Evolutionary conservation across 2,113 vertebrate species (phyloP).

Genomic region (Australoheros scitulus): DNA sequence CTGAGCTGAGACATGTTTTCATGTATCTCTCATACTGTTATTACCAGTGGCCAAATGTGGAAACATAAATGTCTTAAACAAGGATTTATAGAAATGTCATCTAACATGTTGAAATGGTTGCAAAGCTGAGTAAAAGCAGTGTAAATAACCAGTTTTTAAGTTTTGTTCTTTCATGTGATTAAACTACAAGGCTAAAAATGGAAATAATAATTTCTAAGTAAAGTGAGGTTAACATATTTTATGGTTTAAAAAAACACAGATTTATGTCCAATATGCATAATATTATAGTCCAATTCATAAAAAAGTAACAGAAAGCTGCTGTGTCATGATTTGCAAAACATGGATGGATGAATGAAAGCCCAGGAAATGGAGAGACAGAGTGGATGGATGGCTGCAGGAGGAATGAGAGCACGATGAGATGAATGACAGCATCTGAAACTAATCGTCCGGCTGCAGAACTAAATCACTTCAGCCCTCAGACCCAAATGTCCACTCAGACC

Average conservation of each 20-base stretch:
- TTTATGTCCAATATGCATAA: background rate
- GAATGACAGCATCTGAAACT: slow-evolving; percentile 19
- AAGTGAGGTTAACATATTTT: background rate
- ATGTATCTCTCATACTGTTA: too few species aligned
- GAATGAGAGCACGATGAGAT: slow-evolving; percentile 12
- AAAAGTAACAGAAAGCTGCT: background rate
- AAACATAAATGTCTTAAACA: too few species aligned
- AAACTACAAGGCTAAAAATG: too few species aligned
- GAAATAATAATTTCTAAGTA: too few species aligned
- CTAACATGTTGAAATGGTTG: background rate
- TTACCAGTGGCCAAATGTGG: too few species aligned
- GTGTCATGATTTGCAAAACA: background rate
- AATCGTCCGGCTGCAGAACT: slow-evolving; percentile 24
- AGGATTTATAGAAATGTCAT: too few species aligned
- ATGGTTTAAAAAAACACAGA: background rate
- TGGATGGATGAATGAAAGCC: background rate
- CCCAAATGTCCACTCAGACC: background rate
- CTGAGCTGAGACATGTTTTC: too few species aligned
- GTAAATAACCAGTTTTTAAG: too few species aligned
- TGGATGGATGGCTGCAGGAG: slow-evolving; percentile 19
- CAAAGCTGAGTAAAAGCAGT: background rate
- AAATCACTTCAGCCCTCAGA: slow-evolving; percentile 41
- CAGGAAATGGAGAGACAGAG: background rate
- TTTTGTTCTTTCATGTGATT: too few species aligned
- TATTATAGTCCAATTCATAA: background rate